These are phyloP conservation scores for Cantharis nigra DNA, from an alignment of 2,888 invertebrate species.

Conservation along the genomic window DNA sequence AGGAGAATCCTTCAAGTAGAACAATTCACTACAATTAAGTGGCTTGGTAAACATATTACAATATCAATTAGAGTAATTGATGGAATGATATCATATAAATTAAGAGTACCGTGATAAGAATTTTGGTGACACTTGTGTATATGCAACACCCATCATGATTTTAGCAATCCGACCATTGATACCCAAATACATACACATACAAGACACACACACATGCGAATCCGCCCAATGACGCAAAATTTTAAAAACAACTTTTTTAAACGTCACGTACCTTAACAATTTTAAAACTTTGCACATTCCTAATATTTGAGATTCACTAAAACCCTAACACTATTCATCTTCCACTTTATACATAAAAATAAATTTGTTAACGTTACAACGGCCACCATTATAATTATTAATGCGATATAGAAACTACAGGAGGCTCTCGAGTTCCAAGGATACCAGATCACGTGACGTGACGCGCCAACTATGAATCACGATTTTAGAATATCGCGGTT, in stretches of 20 bases:
- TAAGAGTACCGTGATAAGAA: constrained; percentile 38
- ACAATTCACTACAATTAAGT: constrained; percentile 21
- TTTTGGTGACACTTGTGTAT: constrained; percentile 32
- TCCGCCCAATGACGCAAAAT: constrained; percentile 29
- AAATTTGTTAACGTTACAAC: constrained; percentile 33
- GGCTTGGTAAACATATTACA: constrained; percentile 18
- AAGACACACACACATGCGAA: constrained; percentile 19
- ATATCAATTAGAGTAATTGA: constrained; percentile 47
- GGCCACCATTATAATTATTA: constrained; percentile 52
- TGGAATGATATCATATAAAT: constrained; percentile 45
- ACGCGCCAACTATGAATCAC: constrained; percentile 40
- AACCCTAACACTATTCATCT: constrained; percentile 9
- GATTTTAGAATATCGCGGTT: constrained; percentile 23
- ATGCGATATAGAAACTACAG: constrained; percentile 36
- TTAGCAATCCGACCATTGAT: constrained; percentile 32
- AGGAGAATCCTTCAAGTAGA: constrained; percentile 16
- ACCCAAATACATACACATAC: background rate
- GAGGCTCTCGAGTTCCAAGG: constrained; percentile 39
- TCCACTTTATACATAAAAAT: constrained; percentile 23
- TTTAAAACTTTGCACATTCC: constrained; percentile 29
- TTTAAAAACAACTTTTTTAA: constrained; percentile 5
- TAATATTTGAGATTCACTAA: constrained; percentile 28
- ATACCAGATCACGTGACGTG: constrained; percentile 24
- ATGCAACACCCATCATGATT: constrained; percentile 48
- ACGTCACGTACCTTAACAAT: constrained; percentile 33